Evolutionary conservation across 1,140 invertebrate species (phyloP), one percentile per base, ranked within the genome.

Genomic region (Ridgeia piscesae): DNA sequence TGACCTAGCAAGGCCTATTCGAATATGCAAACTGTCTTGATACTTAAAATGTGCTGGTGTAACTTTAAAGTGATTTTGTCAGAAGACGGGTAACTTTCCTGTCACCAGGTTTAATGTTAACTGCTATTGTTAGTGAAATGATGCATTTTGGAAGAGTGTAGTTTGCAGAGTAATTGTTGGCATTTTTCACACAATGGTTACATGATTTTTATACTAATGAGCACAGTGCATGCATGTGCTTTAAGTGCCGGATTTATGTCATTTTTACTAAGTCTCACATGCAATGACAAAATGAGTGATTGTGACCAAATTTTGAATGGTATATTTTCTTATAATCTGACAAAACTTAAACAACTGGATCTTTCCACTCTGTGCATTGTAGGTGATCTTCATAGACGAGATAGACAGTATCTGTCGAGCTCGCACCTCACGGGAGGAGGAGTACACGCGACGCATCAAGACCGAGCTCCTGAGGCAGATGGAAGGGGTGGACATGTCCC

Each of bases 351-450:
- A 42, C 42, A 42, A 97, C 97, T 95, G 97, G 97, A 95, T 96
- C 97, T 4, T 8, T 77, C 58, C 11, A 77, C 58, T 77, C 14
- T 31, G 17, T 27, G 17, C 27, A 2, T 21, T 42, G 35, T 27
- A 91, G 91, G 99, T 99, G 93, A 99, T 99, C 95, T 99, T 99
- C 95, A 99, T 99, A 96, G 99, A 99, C 97, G 99, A 99, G 96
- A 89, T 92, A 17, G 92, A 92, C 48, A 96, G 96, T 89, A 94
- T 97, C 90, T 97, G 97, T 94, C 94, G 96, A 77, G 96, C 96
- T 93, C 94, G 97, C 91, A 95, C 93, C 88, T 94, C 94, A 14
- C 93, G 94, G n/a, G 97, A 97, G 95, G 95, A 96, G 92, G 96
- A 97, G 93, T 95, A 96, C 93, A 95, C 95, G 2, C 94, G 97